These are phyloP conservation scores for Ariolimax columbianus DNA, from an alignment of 2,888 invertebrate species.

Conservation along the genomic window DNA sequence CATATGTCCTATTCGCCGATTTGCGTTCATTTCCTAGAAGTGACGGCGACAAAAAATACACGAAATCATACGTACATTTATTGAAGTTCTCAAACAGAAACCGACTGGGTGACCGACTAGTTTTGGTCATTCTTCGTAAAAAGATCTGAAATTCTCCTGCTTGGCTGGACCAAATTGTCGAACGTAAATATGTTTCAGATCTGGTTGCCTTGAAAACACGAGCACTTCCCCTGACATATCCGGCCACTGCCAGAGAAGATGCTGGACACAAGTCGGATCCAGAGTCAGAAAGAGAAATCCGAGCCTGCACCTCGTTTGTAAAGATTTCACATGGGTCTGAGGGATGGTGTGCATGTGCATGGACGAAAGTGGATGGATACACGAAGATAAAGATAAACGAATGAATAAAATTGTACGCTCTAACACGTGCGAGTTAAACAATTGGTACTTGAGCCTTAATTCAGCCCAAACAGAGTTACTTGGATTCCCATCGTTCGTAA, in stretches of 20 bases:
- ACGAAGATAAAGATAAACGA: not conserved
- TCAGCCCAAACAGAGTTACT: too few relatives aligned
- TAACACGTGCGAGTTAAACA: not conserved
- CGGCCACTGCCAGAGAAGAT: conserved; percentile 17
- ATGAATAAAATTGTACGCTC: not conserved
- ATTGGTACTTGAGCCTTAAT: too few relatives aligned
- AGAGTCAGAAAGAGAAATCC: not conserved
- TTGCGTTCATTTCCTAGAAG: too few relatives aligned
- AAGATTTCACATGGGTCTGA: not conserved
- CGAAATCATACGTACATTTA: too few relatives aligned
- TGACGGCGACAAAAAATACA: too few relatives aligned
- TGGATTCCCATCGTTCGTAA: too few relatives aligned
- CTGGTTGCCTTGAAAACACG: conserved; percentile 23
- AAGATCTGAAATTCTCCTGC: not conserved
- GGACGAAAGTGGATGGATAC: not conserved
- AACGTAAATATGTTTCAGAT: not conserved
- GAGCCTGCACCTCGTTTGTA: not conserved
- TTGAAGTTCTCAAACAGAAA: not conserved
- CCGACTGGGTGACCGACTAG: not conserved
- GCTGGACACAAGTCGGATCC: conserved; percentile 13
- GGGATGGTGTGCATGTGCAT: not conserved
- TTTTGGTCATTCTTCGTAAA: not conserved
- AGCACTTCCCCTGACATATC: conserved; percentile 22
- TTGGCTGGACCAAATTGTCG: not conserved
- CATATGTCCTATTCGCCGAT: too few relatives aligned